Conservation (phyloP, 2,113 vertebrate genomes). For the Redunca redunca region DNA sequence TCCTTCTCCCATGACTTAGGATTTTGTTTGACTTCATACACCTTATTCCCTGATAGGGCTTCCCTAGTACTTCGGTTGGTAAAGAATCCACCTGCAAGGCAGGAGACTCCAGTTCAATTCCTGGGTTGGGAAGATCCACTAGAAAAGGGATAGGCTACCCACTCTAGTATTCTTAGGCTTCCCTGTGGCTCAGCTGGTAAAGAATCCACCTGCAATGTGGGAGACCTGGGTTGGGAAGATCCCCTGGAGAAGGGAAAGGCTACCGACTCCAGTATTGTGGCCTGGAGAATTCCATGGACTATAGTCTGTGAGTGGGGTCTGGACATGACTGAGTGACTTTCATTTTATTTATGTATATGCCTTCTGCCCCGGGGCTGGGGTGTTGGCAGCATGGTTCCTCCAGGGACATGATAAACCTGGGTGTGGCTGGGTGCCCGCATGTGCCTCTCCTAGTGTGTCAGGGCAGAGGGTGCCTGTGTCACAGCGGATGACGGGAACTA, state of each 20-base stretch:
- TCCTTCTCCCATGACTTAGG: not conserved
- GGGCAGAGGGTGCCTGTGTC: not conserved
- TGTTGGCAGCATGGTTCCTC: not conserved
- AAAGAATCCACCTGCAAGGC: not conserved
- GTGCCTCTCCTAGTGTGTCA: not conserved
- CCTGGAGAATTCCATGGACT: not conserved
- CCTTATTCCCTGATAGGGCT: not conserved
- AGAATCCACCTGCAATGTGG: not conserved
- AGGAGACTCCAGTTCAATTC: not conserved
- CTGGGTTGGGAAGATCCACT: not conserved
- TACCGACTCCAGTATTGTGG: not conserved
- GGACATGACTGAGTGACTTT: not conserved
- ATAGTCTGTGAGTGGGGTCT: not conserved
- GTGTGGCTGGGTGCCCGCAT: not conserved
- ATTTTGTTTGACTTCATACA: not conserved
- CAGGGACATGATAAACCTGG: rapidly evolving
- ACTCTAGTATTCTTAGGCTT: not conserved
- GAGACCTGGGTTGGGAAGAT: not conserved
- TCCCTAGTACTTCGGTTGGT: not conserved
- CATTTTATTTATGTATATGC: not conserved
- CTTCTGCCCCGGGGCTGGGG: not conserved
- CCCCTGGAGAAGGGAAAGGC: not conserved
- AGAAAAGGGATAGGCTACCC: not conserved
- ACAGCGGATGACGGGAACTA: not conserved
- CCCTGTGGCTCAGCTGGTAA: not conserved